phyloP scores from a whole-genome alignment of 2,888 invertebrate genomes.

The Aricia artaxerxes region DNA sequence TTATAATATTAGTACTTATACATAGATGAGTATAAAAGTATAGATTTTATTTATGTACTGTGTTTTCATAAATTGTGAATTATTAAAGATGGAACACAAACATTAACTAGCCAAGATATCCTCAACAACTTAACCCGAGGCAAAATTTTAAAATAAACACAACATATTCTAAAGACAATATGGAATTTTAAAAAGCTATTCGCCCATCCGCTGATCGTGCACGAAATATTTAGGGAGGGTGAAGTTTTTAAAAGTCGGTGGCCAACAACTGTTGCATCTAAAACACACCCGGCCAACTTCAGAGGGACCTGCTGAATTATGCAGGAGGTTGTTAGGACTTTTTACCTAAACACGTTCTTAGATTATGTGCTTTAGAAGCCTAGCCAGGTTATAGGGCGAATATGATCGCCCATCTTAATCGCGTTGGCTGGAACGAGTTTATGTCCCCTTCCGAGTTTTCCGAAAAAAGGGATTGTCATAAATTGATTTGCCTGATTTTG shows the following conservation, averaged over 20 bases:
- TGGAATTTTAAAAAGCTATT: slow-evolving; percentile 21
- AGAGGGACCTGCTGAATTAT: slow-evolving; percentile 43
- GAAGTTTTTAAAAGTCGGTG: slow-evolving; percentile 43
- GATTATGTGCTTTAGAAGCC: slow-evolving; percentile 1
- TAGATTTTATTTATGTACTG: no score
- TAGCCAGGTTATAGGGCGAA: neutral
- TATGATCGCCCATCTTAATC: neutral
- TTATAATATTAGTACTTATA: no score
- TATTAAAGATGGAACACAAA: neutral
- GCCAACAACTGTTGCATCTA: slow-evolving; percentile 43
- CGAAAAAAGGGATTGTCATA: neutral
- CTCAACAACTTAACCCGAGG: neutral
- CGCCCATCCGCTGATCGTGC: slow-evolving; percentile 32
- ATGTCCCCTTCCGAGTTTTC: neutral
- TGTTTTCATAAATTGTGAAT: no score
- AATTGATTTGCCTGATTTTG: neutral
- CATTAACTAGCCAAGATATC: neutral
- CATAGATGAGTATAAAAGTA: no score
- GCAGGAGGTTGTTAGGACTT: slow-evolving; percentile 39
- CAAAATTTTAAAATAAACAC: neutral
- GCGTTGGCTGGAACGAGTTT: no score
- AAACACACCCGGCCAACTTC: slow-evolving; percentile 42
- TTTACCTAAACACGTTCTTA: slow-evolving; percentile 35
- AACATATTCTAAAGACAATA: neutral
- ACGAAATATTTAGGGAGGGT: slow-evolving; percentile 39